These are phyloP conservation scores for Pitta sordida DNA, from an alignment of 2,113 vertebrate species.

Conservation along the genomic window DNA sequence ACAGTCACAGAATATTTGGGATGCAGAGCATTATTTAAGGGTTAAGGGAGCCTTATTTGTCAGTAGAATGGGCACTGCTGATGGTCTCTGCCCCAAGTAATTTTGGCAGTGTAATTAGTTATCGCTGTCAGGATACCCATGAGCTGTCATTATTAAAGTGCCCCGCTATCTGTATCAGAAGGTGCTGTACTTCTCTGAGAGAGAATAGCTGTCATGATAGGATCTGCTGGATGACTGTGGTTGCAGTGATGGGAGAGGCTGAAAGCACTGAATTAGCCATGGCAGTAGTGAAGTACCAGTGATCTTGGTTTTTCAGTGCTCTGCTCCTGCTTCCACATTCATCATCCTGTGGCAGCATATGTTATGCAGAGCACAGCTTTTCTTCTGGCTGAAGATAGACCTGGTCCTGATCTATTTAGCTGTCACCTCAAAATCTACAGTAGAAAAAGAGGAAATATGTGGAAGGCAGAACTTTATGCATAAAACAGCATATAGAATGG, in stretches of 20 bases:
- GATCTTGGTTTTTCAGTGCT: neutral
- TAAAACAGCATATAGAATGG: neutral
- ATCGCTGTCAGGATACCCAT: neutral
- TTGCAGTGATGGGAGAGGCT: neutral
- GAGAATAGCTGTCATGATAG: neutral
- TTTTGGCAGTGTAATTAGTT: neutral
- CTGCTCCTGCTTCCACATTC: neutral
- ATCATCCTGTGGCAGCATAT: fast-evolving
- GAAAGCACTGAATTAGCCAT: neutral
- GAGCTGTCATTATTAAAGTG: neutral
- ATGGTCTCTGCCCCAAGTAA: neutral
- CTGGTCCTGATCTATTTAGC: neutral
- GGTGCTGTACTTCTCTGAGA: neutral
- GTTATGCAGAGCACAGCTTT: neutral
- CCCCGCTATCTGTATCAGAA: neutral
- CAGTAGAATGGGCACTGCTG: neutral
- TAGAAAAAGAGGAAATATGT: neutral
- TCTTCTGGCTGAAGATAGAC: neutral
- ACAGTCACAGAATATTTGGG: neutral
- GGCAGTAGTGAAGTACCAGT: neutral
- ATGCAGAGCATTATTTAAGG: neutral
- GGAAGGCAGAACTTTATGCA: neutral
- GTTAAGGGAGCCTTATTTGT: neutral
- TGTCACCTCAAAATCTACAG: neutral
- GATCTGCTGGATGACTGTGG: neutral